These are phyloP conservation scores for Scomber japonicus DNA, from an alignment of 2,113 vertebrate species.

Conservation along the genomic window DNA sequence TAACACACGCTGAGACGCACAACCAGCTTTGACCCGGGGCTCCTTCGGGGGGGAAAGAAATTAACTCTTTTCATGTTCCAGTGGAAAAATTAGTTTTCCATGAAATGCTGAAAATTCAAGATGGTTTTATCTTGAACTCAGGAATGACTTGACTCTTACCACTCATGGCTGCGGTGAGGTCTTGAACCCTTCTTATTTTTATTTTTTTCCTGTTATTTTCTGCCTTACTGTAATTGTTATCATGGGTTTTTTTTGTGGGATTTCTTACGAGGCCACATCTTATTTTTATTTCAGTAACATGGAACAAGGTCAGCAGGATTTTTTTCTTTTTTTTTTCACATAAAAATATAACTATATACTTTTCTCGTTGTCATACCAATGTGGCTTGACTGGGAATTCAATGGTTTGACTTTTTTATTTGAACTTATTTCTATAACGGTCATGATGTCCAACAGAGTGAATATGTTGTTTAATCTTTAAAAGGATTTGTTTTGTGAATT, in stretches of 20 bases:
- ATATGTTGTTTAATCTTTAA: neutral
- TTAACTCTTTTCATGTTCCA: neutral
- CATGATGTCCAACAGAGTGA: neutral
- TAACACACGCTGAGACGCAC: constrained; percentile 60
- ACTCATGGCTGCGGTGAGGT: constrained; percentile 11
- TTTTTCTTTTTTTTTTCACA: neutral
- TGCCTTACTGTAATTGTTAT: constrained; percentile 1
- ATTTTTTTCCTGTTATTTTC: constrained; percentile 1
- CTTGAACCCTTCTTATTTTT: neutral
- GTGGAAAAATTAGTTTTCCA: constrained; percentile 1
- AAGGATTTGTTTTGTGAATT: neutral
- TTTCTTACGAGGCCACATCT: too few relatives aligned
- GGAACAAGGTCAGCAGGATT: neutral
- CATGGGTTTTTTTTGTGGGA: neutral
- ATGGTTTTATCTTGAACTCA: constrained; percentile 14
- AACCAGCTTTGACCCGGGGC: constrained; percentile 24
- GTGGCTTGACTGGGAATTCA: neutral
- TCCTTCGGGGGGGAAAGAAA: neutral
- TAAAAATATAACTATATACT: neutral
- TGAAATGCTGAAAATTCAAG: neutral
- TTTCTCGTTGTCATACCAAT: constrained; percentile 1
- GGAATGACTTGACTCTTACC: neutral
- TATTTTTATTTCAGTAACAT: constrained; percentile 1
- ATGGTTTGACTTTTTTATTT: constrained; percentile 4
- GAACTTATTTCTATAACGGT: neutral